Evolutionary conservation across 2,888 invertebrate genomes (phyloP), one percentile per base, ranked within the genome.

Genomic region (Harpalus rufipes): DNA sequence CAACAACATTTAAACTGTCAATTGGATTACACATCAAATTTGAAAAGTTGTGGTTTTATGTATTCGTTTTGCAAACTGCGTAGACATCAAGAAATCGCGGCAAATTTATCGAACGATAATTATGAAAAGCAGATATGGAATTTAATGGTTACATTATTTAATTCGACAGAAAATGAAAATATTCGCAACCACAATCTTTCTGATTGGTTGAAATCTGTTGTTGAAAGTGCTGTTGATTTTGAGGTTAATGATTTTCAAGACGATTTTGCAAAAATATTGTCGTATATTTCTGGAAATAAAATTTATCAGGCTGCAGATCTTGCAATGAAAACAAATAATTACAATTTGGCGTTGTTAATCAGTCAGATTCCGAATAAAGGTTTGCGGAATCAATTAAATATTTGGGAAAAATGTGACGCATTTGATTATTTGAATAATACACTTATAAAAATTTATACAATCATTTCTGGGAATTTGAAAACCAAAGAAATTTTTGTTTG

Each of bases 71-170:
- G 16, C 16, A 72, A 72, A 41, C 89, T 82, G 87, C 86, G 72
- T 88, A 89, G 8, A 84, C 85, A 16, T 14, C 72, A n/a, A 84
- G 81, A 59, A 82, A 14, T 76, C 83, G 16, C 58, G 86, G 58
- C n/a, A 83, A 8, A 65, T 65, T 56, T 86, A 87, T 59, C 86
- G 85, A 59, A 12, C 74, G 16, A 78, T 86, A 63, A 85, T 86
- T 18, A 76, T 82, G 51, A 85, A 21, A 39, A 87, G 10, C 93
- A 94, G 82, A 94, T 95, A 4, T 96, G 96, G 95, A 93, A 94
- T 12, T 92, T 97, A 0, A 95, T 96, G 88, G 94, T 95, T 7
- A 96, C 97, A 0, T 92, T 98, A 7, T 98, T 98, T 0, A 94
- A 74, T 14, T 25, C n/a, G 25, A 51, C 76, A n/a, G 76, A 78